Conservation (phyloP, 1,140 invertebrate species). For the Frieseomelitta varia region DNA sequence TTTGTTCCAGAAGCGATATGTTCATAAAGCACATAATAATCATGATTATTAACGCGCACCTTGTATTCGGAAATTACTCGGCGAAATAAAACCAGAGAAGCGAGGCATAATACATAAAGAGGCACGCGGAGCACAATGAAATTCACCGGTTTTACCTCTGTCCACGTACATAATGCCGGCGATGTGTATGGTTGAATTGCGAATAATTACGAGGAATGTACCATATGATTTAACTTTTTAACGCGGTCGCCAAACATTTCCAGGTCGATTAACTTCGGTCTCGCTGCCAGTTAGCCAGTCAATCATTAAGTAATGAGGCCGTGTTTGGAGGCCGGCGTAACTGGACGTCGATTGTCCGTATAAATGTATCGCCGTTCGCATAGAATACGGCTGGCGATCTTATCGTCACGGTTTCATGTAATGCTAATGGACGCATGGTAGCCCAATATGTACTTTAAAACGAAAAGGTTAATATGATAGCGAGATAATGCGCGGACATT, state of each 20-base stretch:
- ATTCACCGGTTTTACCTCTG: too few species aligned
- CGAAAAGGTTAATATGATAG: slow-evolving; percentile 54
- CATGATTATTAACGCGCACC: background rate
- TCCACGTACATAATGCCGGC: background rate
- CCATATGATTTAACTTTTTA: slow-evolving; percentile 18
- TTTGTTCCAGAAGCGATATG: background rate
- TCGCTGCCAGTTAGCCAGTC: slow-evolving; percentile 33
- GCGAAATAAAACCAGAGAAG: background rate
- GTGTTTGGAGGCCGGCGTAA: slow-evolving; percentile 1
- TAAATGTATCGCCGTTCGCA: slow-evolving; percentile 29
- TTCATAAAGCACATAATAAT: background rate
- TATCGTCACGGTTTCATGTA: slow-evolving; percentile 49
- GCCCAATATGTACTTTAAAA: slow-evolving; percentile 49
- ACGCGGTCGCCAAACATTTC: background rate
- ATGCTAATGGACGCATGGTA: slow-evolving; percentile 47
- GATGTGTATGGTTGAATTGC: background rate
- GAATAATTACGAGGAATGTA: slow-evolving; percentile 14
- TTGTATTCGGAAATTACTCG: background rate
- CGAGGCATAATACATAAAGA: background rate
- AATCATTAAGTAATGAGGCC: slow-evolving; percentile 51
- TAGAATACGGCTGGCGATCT: slow-evolving; percentile 30
- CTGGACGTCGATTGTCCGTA: slow-evolving; percentile 39
- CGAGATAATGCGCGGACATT: slow-evolving; percentile 43
- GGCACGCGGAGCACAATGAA: background rate
- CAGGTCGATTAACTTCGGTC: slow-evolving; percentile 39